Evolutionary conservation across 2,113 vertebrate species (phyloP).

Genomic region (Cervus canadensis): DNA sequence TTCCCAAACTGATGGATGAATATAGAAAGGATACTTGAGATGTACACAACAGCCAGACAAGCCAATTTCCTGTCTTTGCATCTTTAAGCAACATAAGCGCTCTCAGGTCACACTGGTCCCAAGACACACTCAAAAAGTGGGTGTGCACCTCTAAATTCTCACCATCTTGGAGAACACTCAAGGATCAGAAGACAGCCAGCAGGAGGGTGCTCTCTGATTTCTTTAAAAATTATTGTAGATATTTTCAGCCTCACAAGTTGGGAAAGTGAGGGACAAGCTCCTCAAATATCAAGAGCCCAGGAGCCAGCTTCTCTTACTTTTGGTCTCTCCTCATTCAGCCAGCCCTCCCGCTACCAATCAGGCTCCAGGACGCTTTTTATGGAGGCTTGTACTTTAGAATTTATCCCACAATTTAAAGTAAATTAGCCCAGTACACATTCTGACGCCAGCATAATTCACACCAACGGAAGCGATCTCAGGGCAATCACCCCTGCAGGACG

Average conservation of each 20-base stretch:
- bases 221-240: accelerated
- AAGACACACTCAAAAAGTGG: neutral
- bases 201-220: no score
- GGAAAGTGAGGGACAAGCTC: neutral
- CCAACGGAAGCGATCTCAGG: neutral
- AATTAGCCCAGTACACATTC: neutral
- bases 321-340: neutral
- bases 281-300: accelerated
- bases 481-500: neutral
- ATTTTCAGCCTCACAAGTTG: accelerated
- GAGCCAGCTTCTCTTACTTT: neutral
- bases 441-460: neutral
- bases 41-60: no score
- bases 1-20: neutral
- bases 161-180: no score
- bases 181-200: neutral
- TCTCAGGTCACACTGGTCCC: accelerated
- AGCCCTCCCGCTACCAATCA: neutral
- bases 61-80: neutral
- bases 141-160: neutral
- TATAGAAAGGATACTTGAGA: accelerated
- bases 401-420: constrained; percentile 37
- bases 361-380: neutral
- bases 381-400: constrained; percentile 9
- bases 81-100: neutral